Evolutionary conservation across 1,140 invertebrate species (phyloP), one percentile per base, ranked within the genome.

Genomic region (Holcopasites calliopsidis): DNA sequence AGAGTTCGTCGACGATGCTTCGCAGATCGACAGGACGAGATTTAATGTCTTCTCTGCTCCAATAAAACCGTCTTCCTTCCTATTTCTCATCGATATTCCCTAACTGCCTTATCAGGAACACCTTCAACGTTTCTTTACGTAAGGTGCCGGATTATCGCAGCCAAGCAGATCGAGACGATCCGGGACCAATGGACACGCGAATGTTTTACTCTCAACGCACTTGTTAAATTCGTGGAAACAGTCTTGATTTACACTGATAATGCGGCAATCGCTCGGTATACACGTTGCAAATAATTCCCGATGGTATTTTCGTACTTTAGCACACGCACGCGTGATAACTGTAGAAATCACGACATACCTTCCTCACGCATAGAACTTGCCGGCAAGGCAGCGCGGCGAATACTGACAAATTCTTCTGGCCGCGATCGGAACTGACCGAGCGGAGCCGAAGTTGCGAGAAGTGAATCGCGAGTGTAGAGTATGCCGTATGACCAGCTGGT

Each of bases 331-430:
- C 26, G 33, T 55, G 7, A 23, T 8, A 16, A 38, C 13, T 28
- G 42, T 3, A 26, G 13, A 7, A 57, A 69, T 58, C 23, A n/a
- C 1, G 44, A 1, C n/a, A 13, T 13, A 75, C 50, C n/a, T 73
- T 49, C 6, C 26, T 35, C 31, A 18, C 23, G 21, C 35, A 11
- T 74, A 52, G 47, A 75, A 87, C 83, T 84, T 87, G 80, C 86
- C 89, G 88, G 88, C 88, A 76, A 88, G 84, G 86, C 87, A 80
- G 89, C 90, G 86, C 89, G 89, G 87, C 89, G 85, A 85, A 80
- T 87, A 91, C 90, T 91, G 86, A 77, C 75, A 70, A 77, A 80
- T 77, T 71, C 78, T 68, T 72, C 70, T 66, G 76, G 69, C 76
- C 69, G 62, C 68, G 57, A 35, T 33, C 77, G 82, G 74, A 79